Evolutionary conservation across 2,888 invertebrate species (phyloP).

Genomic region (Oeneis ivallda): DNA sequence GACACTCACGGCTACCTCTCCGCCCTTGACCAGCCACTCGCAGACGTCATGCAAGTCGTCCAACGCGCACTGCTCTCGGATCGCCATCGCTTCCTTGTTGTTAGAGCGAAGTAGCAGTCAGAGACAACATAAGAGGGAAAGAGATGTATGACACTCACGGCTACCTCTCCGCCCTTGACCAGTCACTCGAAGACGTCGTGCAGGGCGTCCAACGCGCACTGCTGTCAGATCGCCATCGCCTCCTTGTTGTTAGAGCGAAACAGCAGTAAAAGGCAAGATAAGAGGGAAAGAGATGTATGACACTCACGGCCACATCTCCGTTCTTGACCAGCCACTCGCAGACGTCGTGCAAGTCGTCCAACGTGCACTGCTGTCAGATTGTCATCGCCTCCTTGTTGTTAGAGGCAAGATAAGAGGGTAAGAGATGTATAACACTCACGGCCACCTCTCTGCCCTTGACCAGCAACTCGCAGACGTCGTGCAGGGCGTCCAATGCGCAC

Average conservation of each 20-base stretch:
- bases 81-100: conserved; percentile 97
- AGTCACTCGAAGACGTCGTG: too few species aligned
- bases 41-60: conserved; percentile 97
- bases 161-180: too few species aligned
- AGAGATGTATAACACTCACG: conserved; percentile 72
- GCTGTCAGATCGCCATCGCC: conserved; percentile 88
- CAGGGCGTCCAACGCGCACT: conserved; percentile 87
- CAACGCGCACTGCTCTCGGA: conserved; percentile 95
- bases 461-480: conserved; percentile 97
- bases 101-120: conserved; percentile 98
- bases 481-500: conserved; percentile 96
- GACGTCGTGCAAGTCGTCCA: conserved; percentile 96
- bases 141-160: too few species aligned
- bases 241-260: neutral
- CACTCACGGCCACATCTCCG: conserved; percentile 95
- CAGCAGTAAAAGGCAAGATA: neutral
- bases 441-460: conserved; percentile 96
- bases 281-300: neutral
- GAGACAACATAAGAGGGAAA: neutral
- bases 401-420: conserved; percentile 94
- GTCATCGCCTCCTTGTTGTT: conserved; percentile 98
- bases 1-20: conserved; percentile 95
- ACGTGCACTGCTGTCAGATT: conserved; percentile 96
- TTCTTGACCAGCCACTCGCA: conserved; percentile 94
- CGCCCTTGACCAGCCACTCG: conserved; percentile 93